Evolutionary conservation across 2,113 vertebrate genomes (phyloP).

Genomic region (Lucifuga dentata): DNA sequence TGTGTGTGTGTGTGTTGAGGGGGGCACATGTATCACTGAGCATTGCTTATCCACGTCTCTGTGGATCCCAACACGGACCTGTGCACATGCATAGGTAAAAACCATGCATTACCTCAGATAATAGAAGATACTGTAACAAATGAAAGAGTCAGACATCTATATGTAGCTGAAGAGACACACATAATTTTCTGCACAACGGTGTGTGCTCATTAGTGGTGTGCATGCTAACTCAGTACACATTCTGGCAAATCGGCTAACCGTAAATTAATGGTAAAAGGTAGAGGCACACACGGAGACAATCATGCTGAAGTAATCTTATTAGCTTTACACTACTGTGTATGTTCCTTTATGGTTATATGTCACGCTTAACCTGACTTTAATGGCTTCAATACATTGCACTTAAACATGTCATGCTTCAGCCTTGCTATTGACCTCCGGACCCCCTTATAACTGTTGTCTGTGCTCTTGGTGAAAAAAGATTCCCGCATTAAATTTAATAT

Average conservation of each 20-base stretch:
- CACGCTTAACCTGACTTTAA: slow-evolving; percentile 48
- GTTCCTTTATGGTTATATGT: slow-evolving; percentile 22
- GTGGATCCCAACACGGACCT: slow-evolving; percentile 18
- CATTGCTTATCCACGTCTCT: slow-evolving; percentile 11
- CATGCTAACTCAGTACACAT: slow-evolving; percentile 5
- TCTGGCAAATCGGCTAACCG: slow-evolving; percentile 1
- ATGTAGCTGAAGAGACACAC: slow-evolving; percentile 14
- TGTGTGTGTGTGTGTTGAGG: slow-evolving; percentile 18
- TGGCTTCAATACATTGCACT: slow-evolving; percentile 27
- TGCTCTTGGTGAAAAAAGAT: slow-evolving; percentile 55
- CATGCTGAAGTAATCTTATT: slow-evolving; percentile 32
- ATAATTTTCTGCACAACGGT: slow-evolving; percentile 2
- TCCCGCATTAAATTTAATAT: slow-evolving; percentile 82
- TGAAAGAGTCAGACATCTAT: slow-evolving; percentile 22
- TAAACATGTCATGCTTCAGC: slow-evolving; percentile 50
- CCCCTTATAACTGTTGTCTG: slow-evolving; percentile 24
- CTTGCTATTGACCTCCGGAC: neutral
- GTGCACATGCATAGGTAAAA: slow-evolving; percentile 22
- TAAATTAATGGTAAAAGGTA: slow-evolving; percentile 17
- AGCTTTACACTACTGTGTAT: slow-evolving; percentile 26
- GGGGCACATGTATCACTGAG: neutral
- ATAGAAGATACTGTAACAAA: slow-evolving; percentile 13
- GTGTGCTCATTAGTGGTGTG: slow-evolving; percentile 9
- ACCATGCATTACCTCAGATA: neutral
- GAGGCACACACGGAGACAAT: neutral